Base-by-base conservation (phyloP, 2,888 invertebrate species). In the Azorinus chamasolen region DNA sequence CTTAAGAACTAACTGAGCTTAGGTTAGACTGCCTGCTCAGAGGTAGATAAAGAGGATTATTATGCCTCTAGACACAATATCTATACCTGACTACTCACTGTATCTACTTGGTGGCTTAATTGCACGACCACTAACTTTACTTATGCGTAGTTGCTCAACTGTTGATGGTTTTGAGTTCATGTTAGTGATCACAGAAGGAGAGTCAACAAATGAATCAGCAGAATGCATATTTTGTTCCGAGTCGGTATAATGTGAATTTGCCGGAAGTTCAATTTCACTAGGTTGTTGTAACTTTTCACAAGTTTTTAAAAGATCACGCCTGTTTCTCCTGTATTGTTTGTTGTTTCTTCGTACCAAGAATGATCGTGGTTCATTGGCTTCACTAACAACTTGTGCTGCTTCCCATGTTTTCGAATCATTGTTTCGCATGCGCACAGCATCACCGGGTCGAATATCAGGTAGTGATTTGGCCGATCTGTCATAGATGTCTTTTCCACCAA, bases 21-120 rank as follows among this genome's bases (percentile, higher is more conserved):
- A n/a, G n/a, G n/a, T n/a, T n/a, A n/a, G n/a, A n/a, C n/a, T n/a
- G n/a, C n/a, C n/a, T n/a, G n/a, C n/a, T n/a, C n/a, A n/a, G n/a
- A n/a, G n/a, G n/a, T n/a, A n/a, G n/a, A n/a, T n/a, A n/a, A n/a
- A 46, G 46, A 46, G 46, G 46, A 46, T 46, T 46, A 46, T 46
- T 46, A 46, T 46, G 46, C 46, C 46, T 46, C 46, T 46, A n/a
- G 6, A 6, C 6, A 46, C 46, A 46, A 6, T 46, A 46, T 46
- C 46, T n/a, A n/a, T 46, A 46, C 46, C 46, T 5, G n/a, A 46
- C n/a, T 46, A 12, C 46, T 46, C 46, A 46, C n/a, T 46, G n/a
- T 12, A 46, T 46, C 46, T 46, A 46, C 46, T 46, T 46, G 46
- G 46, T 46, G n/a, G 6, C 46, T 46, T 46, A n/a, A 46, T 46